phyloP scores from a whole-genome alignment of 2,113 vertebrate species.

The Xenopus tropicalis region DNA sequence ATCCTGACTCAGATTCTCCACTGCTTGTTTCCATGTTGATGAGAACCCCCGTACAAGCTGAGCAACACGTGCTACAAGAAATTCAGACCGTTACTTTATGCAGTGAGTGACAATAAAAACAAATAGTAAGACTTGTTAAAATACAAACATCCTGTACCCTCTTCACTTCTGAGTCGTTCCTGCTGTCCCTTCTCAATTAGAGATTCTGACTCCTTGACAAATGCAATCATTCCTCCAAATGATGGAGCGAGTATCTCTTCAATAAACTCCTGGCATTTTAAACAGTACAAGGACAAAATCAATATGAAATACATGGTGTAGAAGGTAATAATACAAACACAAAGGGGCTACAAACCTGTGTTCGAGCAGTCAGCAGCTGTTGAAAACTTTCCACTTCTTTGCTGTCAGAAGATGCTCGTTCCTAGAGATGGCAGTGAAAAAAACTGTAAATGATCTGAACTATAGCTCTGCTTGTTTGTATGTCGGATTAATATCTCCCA shows the following conservation, averaged over 20 bases:
- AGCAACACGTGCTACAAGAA: constrained; percentile 71
- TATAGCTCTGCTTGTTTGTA: no score
- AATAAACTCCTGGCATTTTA: constrained; percentile 78
- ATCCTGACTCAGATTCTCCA: constrained; percentile 85
- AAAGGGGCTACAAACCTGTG: constrained; percentile 63
- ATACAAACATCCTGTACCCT: constrained; percentile 63
- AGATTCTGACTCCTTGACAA: constrained; percentile 86
- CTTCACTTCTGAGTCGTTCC: constrained; percentile 80
- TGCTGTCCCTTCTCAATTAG: constrained; percentile 84
- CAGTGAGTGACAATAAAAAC: background rate
- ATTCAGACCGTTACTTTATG: no score
- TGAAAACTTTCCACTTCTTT: constrained; percentile 92
- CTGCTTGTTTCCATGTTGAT: constrained; percentile 80
- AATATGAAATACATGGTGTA: no score
- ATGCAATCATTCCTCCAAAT: constrained; percentile 87
- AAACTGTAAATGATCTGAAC: background rate
- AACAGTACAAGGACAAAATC: no score
- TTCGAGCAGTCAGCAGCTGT: constrained; percentile 84
- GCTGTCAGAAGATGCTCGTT: constrained; percentile 86
- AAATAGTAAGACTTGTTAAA: background rate
- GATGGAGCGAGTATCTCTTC: constrained; percentile 84
- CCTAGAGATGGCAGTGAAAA: constrained; percentile 56
- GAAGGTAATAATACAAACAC: no score
- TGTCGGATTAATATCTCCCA: no score
- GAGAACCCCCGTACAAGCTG: constrained; percentile 85